Base-by-base conservation (phyloP, 2,113 vertebrate species). In the Anarhynchus alexandrinus region DNA sequence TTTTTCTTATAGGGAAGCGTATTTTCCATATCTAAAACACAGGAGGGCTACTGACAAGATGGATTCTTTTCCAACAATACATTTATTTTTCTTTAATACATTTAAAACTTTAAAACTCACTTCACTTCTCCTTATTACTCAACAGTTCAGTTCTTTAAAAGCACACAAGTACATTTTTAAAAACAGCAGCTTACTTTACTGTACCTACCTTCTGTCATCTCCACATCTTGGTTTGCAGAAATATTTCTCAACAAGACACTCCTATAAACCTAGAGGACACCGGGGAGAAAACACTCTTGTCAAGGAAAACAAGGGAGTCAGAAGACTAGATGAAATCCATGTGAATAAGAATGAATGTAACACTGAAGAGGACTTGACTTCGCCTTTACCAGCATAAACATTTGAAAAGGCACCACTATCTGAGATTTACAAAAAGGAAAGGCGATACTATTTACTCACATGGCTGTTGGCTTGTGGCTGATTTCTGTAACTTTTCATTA, bases 401-500 rank as follows among this genome's bases (percentile, higher is more conserved):
- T 12, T 26, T 69, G 58, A 49, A 62, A 81, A 86, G 70, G 6
- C 30, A 27, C 15, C 34, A n/a, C 45, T 6, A 21, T 5, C n/a
- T 20, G n/a, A 45, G 43, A 26, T 52, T 29, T 27, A 40, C 17
- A n/a, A 32, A 47, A 58, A 76, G 40, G 25, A 40, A 70, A 66
- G 22, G 32, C 23, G 49, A 11, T 42, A 21, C 43, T 42, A 42
- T 21, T 82, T 82, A 98, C 99, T 99, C 94, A 99, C 99, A 2
- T 99, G 99, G 97, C 99, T 99, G 96, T 98, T 98, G 94, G 99
- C 99, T 96, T 99, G 99, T 15, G 99, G 99, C 86, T 99, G 99
- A 94, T 99, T 99, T 94, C 99, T 99, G 66, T 99, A 99, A 97
- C 99, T 99, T 97, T 99, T 99, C 99, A 99, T 99, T 97, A 99